phyloP scores from a whole-genome alignment of 2,113 vertebrate genomes.

The Hyaena hyaena region DNA sequence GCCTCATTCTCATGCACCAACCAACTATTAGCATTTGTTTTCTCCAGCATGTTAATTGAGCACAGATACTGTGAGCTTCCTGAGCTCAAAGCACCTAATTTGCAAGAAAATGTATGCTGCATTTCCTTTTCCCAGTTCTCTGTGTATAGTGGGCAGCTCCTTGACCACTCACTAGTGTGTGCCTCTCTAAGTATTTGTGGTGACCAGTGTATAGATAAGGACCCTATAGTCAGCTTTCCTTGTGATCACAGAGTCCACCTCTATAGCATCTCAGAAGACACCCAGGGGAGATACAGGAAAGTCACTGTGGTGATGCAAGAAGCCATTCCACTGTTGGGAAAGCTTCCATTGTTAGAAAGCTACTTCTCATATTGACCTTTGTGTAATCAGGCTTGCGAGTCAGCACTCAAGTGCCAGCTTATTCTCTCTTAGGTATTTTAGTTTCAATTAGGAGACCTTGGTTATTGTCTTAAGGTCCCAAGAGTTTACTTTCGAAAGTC shows the following conservation, averaged over 20 bases:
- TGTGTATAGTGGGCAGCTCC: background rate
- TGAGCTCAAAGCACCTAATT: constrained; percentile 56
- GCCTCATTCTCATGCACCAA: constrained; percentile 39
- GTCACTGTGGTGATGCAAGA: background rate
- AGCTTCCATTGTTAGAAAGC: background rate
- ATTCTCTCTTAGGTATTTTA: background rate
- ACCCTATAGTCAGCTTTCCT: background rate
- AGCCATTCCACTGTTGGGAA: background rate
- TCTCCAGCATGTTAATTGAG: constrained; percentile 71
- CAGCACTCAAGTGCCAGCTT: background rate
- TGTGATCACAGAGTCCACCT: background rate
- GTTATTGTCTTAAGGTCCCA: constrained; percentile 13
- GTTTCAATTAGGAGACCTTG: constrained; percentile 43
- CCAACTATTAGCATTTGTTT: constrained; percentile 64
- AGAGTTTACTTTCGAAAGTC: constrained; percentile 53
- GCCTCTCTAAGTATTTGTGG: background rate
- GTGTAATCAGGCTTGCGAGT: background rate
- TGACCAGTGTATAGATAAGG: background rate
- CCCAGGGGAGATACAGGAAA: background rate
- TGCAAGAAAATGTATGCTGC: constrained; percentile 57
- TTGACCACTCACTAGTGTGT: background rate
- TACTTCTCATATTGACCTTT: background rate
- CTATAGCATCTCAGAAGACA: background rate
- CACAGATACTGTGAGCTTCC: constrained; percentile 47
- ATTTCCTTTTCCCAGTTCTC: background rate